Evolutionary conservation across 2,888 invertebrate genomes (phyloP).

Genomic region (Cephus pygmeus): DNA sequence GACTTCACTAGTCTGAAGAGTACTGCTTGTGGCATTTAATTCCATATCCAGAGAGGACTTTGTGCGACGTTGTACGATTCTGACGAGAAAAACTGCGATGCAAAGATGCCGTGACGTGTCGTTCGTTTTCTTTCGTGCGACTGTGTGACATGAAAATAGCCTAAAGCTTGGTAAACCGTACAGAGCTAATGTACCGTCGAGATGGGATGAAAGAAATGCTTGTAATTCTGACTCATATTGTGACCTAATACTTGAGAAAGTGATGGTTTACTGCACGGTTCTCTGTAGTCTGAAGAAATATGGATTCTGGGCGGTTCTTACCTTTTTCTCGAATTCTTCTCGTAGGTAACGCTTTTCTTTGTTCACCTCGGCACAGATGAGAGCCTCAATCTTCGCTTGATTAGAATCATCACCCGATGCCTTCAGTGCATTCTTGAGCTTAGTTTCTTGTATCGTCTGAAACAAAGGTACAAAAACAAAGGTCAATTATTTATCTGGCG

Average conservation of each 20-base stretch:
- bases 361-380: conserved; percentile 71
- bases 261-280: not conserved
- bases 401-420: conserved; percentile 71
- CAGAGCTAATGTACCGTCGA: not conserved
- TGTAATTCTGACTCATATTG: not conserved
- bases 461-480: conserved; percentile 17
- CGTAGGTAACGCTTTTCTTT: conserved; percentile 76
- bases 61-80: not conserved
- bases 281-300: too few relatives aligned
- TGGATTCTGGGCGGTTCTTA: conserved; percentile 50
- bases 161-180: not conserved
- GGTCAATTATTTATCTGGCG: not conserved
- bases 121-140: not conserved
- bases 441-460: conserved; percentile 72
- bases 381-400: conserved; percentile 73
- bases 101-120: not conserved
- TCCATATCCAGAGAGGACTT: not conserved
- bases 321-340: conserved; percentile 79
- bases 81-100: not conserved
- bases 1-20: not conserved
- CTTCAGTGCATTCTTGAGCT: conserved; percentile 74
- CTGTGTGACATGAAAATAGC: not conserved
- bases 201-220: not conserved
- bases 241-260: not conserved
- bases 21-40: conserved; percentile 2